Evolutionary conservation across 2,888 invertebrate genomes (phyloP).

Genomic region (Protophormia terraenovae): DNA sequence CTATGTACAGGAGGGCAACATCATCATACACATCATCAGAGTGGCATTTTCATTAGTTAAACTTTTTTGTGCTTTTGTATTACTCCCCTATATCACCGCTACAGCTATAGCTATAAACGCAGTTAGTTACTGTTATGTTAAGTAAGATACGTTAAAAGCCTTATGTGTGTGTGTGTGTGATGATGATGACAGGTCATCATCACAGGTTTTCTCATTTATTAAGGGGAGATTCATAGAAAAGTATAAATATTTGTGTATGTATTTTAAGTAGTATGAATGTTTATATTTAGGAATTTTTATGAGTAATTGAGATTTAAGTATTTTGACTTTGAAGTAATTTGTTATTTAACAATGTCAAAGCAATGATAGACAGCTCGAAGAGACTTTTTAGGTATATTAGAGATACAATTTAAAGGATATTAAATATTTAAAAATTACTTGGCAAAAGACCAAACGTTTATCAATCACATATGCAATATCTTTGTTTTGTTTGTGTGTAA

Average conservation of each 20-base stretch:
- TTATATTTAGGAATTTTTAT: slow-evolving; percentile 49
- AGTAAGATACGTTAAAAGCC: not conserved
- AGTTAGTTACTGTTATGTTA: not conserved
- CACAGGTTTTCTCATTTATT: slow-evolving; percentile 45
- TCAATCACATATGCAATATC: no score
- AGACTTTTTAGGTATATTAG: not conserved
- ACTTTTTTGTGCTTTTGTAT: not conserved
- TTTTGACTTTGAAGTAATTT: slow-evolving; percentile 66
- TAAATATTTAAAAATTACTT: slow-evolving; percentile 33
- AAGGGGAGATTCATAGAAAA: slow-evolving; percentile 39
- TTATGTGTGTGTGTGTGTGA: slow-evolving; percentile 34
- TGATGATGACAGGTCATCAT: slow-evolving; percentile 65
- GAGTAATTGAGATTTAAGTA: slow-evolving; percentile 66
- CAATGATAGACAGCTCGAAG: slow-evolving; percentile 43
- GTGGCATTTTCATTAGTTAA: slow-evolving; percentile 58
- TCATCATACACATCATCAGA: slow-evolving; percentile 7
- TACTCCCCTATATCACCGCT: slow-evolving; percentile 20
- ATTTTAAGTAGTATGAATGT: not conserved
- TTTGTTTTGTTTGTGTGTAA: no score
- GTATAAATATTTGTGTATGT: not conserved
- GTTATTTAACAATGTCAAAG: slow-evolving; percentile 65
- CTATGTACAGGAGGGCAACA: slow-evolving; percentile 10
- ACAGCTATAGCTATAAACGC: not conserved
- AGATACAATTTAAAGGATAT: slow-evolving; percentile 3
- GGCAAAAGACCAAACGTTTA: not conserved